A percentile compares a stretch with the other conserved stretches of the same genome.
Conservation (phyloP, 2,113 vertebrate genomes). For the Columba janthina region DNA sequence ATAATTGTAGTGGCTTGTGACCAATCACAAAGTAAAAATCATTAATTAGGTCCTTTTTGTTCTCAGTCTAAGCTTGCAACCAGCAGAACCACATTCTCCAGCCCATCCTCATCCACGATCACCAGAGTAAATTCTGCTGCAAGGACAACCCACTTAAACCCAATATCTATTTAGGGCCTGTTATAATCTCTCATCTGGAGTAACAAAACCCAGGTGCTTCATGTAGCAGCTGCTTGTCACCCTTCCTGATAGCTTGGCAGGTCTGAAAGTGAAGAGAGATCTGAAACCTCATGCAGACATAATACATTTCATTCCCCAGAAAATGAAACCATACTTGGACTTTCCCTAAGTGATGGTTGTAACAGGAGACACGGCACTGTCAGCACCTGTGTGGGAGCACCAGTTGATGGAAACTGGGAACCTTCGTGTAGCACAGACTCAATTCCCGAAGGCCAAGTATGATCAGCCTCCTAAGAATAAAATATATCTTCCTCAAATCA, state of each 20-base stretch:
- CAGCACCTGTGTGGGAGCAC: constrained; percentile 9
- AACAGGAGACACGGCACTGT: neutral
- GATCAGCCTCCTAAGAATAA: neutral
- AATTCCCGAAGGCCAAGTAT: neutral
- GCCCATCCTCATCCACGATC: neutral
- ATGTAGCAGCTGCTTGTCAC: constrained; percentile 17
- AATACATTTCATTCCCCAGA: constrained; percentile 21
- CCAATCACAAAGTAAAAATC: neutral
- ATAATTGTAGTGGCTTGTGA: neutral
- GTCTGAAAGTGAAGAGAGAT: constrained; percentile 25
- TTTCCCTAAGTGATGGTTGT: neutral
- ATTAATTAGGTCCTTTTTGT: neutral
- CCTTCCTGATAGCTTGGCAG: constrained; percentile 17
- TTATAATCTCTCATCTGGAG: neutral
- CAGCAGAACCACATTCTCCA: neutral
- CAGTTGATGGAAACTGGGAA: neutral
- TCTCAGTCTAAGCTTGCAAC: neutral
- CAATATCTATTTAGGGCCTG: neutral
- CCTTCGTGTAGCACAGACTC: neutral
- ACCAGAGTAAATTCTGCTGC: neutral
- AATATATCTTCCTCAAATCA: neutral
- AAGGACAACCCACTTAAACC: neutral
- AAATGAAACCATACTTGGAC: constrained; percentile 27
- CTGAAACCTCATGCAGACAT: constrained; percentile 14
- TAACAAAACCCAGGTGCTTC: constrained; percentile 51